Evolutionary conservation across 2,888 invertebrate genomes (phyloP).

Genomic region (Oscheius myriophilus): DNA sequence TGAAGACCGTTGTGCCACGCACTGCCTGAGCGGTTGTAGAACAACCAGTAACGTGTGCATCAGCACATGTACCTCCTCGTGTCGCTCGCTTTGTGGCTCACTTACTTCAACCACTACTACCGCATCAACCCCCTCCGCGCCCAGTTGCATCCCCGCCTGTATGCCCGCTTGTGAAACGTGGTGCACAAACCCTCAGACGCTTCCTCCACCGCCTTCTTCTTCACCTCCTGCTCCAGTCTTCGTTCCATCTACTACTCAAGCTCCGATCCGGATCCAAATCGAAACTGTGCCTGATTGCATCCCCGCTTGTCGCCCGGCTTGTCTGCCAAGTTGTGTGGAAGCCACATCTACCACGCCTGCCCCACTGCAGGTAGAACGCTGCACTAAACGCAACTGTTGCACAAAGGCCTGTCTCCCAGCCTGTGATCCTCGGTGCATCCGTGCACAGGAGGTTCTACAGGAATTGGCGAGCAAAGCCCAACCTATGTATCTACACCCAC

Average conservation of each 20-base stretch:
- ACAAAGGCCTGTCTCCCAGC: conserved; percentile 15
- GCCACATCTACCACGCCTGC: background rate
- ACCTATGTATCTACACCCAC: background rate
- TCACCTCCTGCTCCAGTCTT: background rate
- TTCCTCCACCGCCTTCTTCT: background rate
- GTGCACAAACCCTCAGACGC: conserved; percentile 7
- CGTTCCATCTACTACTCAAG: background rate
- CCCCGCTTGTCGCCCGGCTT: conserved; percentile 10
- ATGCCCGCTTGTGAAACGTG: conserved; percentile 36
- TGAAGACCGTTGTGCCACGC: conserved; percentile 35
- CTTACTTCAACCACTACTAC: conserved; percentile 3
- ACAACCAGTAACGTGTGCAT: conserved; percentile 32
- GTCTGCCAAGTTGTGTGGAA: conserved; percentile 2
- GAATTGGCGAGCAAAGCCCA: background rate
- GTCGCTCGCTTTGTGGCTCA: conserved; percentile 38
- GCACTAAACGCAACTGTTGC: conserved; percentile 9
- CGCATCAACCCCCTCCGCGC: conserved; percentile 3
- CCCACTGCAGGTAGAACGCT: background rate
- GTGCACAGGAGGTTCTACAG: background rate
- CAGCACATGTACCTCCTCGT: conserved; percentile 45
- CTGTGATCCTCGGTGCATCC: conserved; percentile 22
- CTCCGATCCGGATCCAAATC: background rate
- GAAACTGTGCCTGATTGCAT: background rate
- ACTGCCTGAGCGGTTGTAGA: conserved; percentile 37
- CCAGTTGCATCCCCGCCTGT: conserved; percentile 35